Evolutionary conservation across 2,888 invertebrate species (phyloP).

Genomic region (Dolomedes plantarius): DNA sequence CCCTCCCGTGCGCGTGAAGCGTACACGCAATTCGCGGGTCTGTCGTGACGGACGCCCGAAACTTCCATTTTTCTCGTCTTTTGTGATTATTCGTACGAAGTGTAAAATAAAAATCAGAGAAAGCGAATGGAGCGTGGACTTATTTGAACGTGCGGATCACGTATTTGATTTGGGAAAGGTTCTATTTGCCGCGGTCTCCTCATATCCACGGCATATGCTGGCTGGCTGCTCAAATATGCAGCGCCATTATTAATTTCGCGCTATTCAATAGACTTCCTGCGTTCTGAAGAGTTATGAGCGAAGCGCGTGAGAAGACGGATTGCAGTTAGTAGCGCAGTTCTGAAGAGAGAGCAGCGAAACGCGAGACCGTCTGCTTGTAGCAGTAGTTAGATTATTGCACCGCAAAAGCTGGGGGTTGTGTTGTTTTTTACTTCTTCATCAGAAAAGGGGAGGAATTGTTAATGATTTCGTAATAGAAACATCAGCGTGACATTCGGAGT

Average conservation of each 20-base stretch:
- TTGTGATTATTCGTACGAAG: conserved; percentile 9
- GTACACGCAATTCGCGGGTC: conserved; percentile 16
- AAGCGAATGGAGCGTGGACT: neutral
- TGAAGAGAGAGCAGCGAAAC: neutral
- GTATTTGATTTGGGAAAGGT: conserved; percentile 39
- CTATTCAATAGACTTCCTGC: conserved; percentile 62
- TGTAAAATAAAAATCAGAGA: neutral
- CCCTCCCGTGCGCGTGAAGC: neutral
- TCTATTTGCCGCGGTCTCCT: conserved; percentile 27
- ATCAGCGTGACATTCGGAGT: neutral
- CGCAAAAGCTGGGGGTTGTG: neutral
- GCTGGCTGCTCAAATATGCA: conserved; percentile 27
- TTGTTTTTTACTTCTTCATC: neutral
- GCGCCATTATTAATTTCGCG: conserved; percentile 49
- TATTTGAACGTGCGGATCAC: conserved; percentile 25
- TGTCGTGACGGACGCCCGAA: conserved; percentile 1
- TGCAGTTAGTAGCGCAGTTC: neutral
- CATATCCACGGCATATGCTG: conserved; percentile 51
- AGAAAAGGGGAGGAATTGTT: neutral
- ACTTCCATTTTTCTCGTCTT: conserved; percentile 15
- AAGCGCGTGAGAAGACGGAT: conserved; percentile 26
- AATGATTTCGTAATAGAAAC: neutral
- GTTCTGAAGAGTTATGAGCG: conserved; percentile 49
- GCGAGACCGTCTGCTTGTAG: neutral
- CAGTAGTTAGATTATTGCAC: too few relatives aligned